phyloP scores from a whole-genome alignment of 1,140 invertebrate species.

The Hylyphantes graminicola region DNA sequence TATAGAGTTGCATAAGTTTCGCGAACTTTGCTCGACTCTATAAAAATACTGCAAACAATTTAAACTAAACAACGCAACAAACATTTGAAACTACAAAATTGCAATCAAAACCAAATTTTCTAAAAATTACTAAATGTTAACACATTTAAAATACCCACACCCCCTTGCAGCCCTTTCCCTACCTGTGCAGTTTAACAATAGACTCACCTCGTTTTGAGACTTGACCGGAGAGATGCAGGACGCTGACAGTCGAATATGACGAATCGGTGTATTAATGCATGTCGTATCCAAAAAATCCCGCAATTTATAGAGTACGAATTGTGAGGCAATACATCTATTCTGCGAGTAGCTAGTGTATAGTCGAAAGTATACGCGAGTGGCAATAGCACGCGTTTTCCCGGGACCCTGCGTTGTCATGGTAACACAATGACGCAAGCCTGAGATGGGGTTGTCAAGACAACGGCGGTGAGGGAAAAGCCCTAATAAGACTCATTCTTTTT shows the following conservation, averaged over 20 bases:
- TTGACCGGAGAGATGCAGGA: neutral
- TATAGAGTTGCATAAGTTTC: no score
- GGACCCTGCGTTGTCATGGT: constrained; percentile 48
- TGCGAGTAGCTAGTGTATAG: constrained; percentile 29
- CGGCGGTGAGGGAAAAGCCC: constrained; percentile 27
- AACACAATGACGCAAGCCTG: constrained; percentile 58
- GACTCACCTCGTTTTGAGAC: constrained; percentile 16
- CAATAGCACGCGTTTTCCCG: constrained; percentile 47
- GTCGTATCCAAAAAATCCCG: constrained; percentile 7
- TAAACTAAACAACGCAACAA: no score
- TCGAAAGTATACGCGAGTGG: neutral
- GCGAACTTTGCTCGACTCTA: no score
- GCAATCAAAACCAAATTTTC: no score
- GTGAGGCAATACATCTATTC: constrained; percentile 37
- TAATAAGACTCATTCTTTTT: constrained; percentile 1
- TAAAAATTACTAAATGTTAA: no score
- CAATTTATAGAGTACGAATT: neutral
- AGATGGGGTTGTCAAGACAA: constrained; percentile 49
- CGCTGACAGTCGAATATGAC: neutral
- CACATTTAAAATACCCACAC: constrained; percentile 12
- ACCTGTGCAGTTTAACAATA: constrained; percentile 33
- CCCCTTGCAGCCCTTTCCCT: constrained; percentile 27
- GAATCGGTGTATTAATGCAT: neutral
- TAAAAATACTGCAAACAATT: no score
- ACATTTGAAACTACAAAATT: no score